Evolutionary conservation across 2,888 invertebrate genomes (phyloP), one percentile per base, ranked within the genome.

Genomic region (Tupiocoris notatus): DNA sequence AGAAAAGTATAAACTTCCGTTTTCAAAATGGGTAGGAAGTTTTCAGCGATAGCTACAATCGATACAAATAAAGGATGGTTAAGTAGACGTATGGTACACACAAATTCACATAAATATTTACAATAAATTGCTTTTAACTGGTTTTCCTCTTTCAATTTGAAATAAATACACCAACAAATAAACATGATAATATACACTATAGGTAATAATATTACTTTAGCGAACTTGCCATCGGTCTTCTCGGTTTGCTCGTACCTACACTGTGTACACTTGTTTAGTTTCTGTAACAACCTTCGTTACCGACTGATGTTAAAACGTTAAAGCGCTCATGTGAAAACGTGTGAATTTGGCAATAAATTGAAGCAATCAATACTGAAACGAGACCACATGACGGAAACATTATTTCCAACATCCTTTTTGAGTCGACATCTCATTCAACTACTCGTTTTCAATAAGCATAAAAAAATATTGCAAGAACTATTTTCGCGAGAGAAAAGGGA

Each of bases 61-160:
- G 74, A 74, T 78, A 78, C 75, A 78, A 75, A 78, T 68, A 62
- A 77, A 75, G 58, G 25, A 73, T 65, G 20, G 24, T 70, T 68
- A 58, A 58, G 65, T 74, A 68, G 65, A 22, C 23, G 70, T 58
- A 59, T 62, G 64, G 65, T 79, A 78, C 79, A 79, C 79, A 79
- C 79, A 77, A 77, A 77, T 78, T 78, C 79, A 79, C 78, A 75
- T 75, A 67, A 67, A 75, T 75, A 75, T 67, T 16, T 75, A 67
- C 66, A 75, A 54, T 73, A 39, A 63, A 20, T 57, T 22, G 20
- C 22, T 73, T 65, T 23, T 3, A 39, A 39, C 12, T n/a, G n/a
- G n/a, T 39, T 39, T 12, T 3, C 39, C 39, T 39, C 39, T 3
- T 22, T 63, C 22, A 2, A 64, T 18, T 39, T 9, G 20, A 76